Evolutionary conservation across 2,113 vertebrate species (phyloP).

Genomic region (Corythaeola cristata): DNA sequence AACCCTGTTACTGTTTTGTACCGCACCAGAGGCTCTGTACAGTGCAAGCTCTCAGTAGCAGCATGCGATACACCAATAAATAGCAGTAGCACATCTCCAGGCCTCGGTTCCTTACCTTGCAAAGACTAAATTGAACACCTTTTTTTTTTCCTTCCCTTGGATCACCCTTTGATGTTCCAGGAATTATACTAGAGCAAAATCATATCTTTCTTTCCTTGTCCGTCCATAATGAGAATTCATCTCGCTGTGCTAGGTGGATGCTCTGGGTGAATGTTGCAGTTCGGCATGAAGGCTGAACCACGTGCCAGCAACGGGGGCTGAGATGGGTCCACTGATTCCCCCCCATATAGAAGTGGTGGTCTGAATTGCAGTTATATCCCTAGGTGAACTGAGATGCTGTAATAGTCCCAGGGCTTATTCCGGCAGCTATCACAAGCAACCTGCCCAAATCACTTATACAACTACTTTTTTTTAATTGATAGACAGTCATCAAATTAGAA

Average conservation of each 20-base stretch:
- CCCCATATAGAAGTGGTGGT: not conserved
- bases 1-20: conserved; percentile 8
- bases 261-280: not conserved
- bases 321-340: not conserved
- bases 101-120: not conserved
- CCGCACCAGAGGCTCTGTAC: not conserved
- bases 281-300: not conserved
- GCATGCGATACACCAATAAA: not conserved
- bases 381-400: not conserved
- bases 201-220: not conserved
- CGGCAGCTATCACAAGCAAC: not conserved
- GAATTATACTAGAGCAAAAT: not conserved
- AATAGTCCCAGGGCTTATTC: not conserved
- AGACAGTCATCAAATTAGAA: not conserved
- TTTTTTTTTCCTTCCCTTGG: not conserved
- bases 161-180: not conserved
- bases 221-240: not conserved
- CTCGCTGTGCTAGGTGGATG: not conserved
- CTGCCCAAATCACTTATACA: not conserved
- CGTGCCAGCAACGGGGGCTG: not conserved
- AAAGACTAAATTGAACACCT: not conserved
- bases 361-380: not conserved
- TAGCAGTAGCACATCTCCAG: not conserved
- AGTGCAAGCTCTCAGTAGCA: not conserved
- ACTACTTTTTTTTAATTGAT: not conserved